A percentile compares a stretch with the other conserved stretches of the same genome.
These are phyloP conservation scores for Cartodere bifasciata DNA, from an alignment of 2,888 invertebrate genomes.

Conservation along the genomic window DNA sequence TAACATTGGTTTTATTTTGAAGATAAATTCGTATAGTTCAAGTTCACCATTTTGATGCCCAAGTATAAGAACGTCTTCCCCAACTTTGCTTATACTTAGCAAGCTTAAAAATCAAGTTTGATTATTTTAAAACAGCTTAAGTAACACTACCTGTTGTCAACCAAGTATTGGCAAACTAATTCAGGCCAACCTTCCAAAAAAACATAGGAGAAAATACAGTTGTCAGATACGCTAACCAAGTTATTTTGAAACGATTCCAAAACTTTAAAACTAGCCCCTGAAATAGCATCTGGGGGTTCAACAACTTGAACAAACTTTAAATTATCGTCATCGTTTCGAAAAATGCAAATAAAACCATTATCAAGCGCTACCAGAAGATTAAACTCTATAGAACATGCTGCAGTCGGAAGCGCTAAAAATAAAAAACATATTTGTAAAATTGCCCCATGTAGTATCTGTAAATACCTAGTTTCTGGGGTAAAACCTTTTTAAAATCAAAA, in stretches of 20 bases:
- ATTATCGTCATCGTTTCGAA: slow-evolving; percentile 14
- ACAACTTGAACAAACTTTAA: slow-evolving; percentile 6
- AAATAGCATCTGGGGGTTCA: slow-evolving; percentile 17
- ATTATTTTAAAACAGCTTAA: no score
- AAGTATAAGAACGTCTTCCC: slow-evolving; percentile 17
- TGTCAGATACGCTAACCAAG: no score
- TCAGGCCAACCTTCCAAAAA: no score
- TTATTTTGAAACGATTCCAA: no score
- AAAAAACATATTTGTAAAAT: slow-evolving; percentile 5
- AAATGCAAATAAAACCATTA: slow-evolving; percentile 21
- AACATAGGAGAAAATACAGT: no score
- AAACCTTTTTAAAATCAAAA: no score
- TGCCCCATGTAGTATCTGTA: no score
- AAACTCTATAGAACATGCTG: slow-evolving; percentile 19
- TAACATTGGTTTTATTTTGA: slow-evolving; percentile 15
- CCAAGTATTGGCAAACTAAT: no score
- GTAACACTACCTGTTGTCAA: no score
- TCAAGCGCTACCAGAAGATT: slow-evolving; percentile 21
- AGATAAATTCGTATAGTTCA: slow-evolving; percentile 20
- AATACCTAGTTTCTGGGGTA: slow-evolving; percentile 1
- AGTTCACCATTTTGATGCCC: slow-evolving; percentile 23
- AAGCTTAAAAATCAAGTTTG: slow-evolving; percentile 13
- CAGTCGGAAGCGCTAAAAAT: slow-evolving; percentile 13
- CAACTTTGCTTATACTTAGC: slow-evolving; percentile 17
- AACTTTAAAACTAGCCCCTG: not conserved